Evolutionary conservation across 2,888 invertebrate genomes (phyloP).

Genomic region (Prosopocoilus inquinatus): DNA sequence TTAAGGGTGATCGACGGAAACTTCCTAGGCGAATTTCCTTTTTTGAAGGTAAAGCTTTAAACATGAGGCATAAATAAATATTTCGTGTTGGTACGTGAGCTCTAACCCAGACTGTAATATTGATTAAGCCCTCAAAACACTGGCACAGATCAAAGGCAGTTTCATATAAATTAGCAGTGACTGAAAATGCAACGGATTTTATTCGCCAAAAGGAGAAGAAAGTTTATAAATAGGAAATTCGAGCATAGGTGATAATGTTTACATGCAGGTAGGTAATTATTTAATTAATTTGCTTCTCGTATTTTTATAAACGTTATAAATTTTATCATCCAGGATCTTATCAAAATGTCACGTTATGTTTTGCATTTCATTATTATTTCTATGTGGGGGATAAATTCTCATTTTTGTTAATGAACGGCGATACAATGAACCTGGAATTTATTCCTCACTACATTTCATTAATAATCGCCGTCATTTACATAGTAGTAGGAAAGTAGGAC

Average conservation of each 20-base stretch:
- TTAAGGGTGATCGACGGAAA: background rate
- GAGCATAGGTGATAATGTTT: conserved; percentile 49
- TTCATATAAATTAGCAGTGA: conserved; percentile 33
- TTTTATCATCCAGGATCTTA: background rate
- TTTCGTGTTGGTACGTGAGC: conserved; percentile 25
- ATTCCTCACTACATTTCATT: too few relatives aligned
- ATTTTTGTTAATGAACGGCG: too few relatives aligned
- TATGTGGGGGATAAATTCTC: too few relatives aligned
- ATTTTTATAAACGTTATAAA: background rate
- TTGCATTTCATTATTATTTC: too few relatives aligned
- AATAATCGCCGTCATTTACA: too few relatives aligned
- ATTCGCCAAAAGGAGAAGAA: conserved; percentile 38
- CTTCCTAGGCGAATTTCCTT: background rate
- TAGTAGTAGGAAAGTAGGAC: too few relatives aligned
- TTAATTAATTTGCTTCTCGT: background rate
- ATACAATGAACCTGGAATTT: too few relatives aligned
- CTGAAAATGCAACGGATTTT: conserved; percentile 44
- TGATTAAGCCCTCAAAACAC: conserved; percentile 40
- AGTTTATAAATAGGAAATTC: conserved; percentile 41
- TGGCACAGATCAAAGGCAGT: conserved; percentile 27
- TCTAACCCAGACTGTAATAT: conserved; percentile 41
- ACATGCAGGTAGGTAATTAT: conserved; percentile 35
- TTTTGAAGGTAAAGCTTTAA: background rate
- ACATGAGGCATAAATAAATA: background rate
- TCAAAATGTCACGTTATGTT: too few relatives aligned